Base-by-base conservation (phyloP, 2,888 invertebrate genomes). In the Drosophila flavopinicola region DNA sequence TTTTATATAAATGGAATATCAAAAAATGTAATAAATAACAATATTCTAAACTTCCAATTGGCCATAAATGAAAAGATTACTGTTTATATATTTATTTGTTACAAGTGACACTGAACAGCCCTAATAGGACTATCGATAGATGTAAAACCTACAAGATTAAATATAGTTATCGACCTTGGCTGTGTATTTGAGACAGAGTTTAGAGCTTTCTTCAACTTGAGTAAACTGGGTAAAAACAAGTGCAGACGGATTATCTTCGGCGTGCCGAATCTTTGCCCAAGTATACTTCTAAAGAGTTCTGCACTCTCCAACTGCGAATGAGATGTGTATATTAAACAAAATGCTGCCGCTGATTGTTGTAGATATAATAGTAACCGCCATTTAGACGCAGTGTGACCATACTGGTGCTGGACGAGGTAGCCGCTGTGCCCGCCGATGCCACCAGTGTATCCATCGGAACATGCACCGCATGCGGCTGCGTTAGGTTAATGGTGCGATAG, bases 401-500 rank as follows among this genome's bases (percentile, higher is more conserved):
- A n/a, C 59, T 49, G 2, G 30, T 38, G n/a, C 37, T 0, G 4
- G 38, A 7, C 2, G 38, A 7, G 1, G 35, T 37, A 6, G 15
- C 37, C 1, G 35, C 1, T 3, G 42, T 23, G 4, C 17, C 5
- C 20, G 20, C 20, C 2, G 20, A 20, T 4, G n/a, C 6, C 6
- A 13, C 30, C 2, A 37, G 4, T 1, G 41, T 1, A 6, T 38
- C 44, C 5, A 57, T 23, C 0, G 60, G 38, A 0, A 37, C 24
- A 0, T 77, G 71, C 0, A 67, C n/a, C 0, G 35, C 20, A 2
- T 20, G 20, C 6, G 72, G 11, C 0, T 60, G 32, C 20, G 70
- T 85, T 6, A 89, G 33, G 24, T 66, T 84, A 67, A 90, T 78
- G 9, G 89, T 83, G 61, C 85, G 88, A 74, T 90, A 90, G 64